Evolutionary conservation across 2,888 invertebrate species (phyloP), one percentile per base, ranked within the genome.

Genomic region (Cacoxenus indagator): DNA sequence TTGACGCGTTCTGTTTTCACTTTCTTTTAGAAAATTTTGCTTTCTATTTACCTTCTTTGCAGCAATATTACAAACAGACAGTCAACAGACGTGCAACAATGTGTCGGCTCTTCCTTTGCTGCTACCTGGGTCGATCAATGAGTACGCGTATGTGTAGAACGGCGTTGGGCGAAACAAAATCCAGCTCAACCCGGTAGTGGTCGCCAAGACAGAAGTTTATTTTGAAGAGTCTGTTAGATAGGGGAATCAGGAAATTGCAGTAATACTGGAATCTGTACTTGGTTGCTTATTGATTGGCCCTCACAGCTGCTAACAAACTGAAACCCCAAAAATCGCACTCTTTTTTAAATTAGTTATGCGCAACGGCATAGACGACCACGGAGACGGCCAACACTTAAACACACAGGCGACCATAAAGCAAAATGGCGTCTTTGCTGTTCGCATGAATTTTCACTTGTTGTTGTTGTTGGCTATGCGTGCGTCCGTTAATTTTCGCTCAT

Each of bases 21-120:
- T 80, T 80, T 80, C 82, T 81, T 82, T 82, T 80, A 80, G 82
- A 80, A 82, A n/a, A 80, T 81, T 75, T 75, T 73, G 65, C 59
- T 51, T 65, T 55, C 65, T 37, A 55, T 37, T 51, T 26, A 9
- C 14, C 27, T 55, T 55, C 27, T 46, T 46, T 55, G 68, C 71
- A 79, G 81, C 78, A 79, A 81, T 79, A 55, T 81, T 79, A 79
- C 76, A 82, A 80, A n/a, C n/a, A n/a, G n/a, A n/a, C n/a, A n/a
- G n/a, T n/a, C n/a, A n/a, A n/a, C n/a, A 45, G 29, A 78, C 82
- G 82, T 80, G 82, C 81, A 78, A 81, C 78, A 80, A 82, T 80
- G 82, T 79, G n/a, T 57, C n/a, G n/a, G n/a, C 57, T 57, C 29
- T 14, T 29, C 29, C 57, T 51, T n/a, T 17, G 3, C 8, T 54